These are phyloP conservation scores for Mamestra configurata DNA, from an alignment of 1,140 invertebrate species.

Conservation along the genomic window DNA sequence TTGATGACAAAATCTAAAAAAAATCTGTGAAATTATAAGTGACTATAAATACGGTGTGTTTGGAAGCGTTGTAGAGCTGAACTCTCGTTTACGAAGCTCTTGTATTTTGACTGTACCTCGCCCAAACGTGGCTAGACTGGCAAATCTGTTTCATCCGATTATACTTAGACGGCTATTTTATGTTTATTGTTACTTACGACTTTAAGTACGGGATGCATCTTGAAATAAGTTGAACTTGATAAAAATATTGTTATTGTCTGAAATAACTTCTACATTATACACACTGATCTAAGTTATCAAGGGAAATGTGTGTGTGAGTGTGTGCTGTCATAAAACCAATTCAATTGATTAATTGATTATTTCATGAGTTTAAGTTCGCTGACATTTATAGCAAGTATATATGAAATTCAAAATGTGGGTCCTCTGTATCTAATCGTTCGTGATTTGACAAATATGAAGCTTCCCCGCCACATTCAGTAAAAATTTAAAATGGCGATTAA, in stretches of 20 bases:
- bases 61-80: not conserved
- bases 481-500: not conserved
- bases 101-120: slow-evolving; percentile 38
- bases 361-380: too few relatives aligned
- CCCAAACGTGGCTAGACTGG: slow-evolving; percentile 38
- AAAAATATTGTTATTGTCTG: not conserved
- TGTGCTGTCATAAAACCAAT: too few relatives aligned
- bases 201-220: not conserved
- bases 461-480: not conserved
- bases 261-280: too few relatives aligned
- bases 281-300: too few relatives aligned
- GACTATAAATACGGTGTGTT: slow-evolving; percentile 1
- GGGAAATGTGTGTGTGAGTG: too few relatives aligned
- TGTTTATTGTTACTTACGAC: slow-evolving; percentile 24
- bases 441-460: not conserved
- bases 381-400: too few relatives aligned
- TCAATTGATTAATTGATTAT: too few relatives aligned
- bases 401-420: not conserved
- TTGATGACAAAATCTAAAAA: slow-evolving; percentile 20
- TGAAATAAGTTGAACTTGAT: not conserved
- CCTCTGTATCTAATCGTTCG: not conserved
- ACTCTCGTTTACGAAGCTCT: slow-evolving; percentile 23
- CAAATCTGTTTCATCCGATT: slow-evolving; percentile 31
- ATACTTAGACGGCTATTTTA: slow-evolving; percentile 23
- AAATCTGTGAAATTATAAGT: slow-evolving; percentile 2